Evolutionary conservation across 2,113 vertebrate genomes (phyloP).

Genomic region (Neodon shergylaensis): DNA sequence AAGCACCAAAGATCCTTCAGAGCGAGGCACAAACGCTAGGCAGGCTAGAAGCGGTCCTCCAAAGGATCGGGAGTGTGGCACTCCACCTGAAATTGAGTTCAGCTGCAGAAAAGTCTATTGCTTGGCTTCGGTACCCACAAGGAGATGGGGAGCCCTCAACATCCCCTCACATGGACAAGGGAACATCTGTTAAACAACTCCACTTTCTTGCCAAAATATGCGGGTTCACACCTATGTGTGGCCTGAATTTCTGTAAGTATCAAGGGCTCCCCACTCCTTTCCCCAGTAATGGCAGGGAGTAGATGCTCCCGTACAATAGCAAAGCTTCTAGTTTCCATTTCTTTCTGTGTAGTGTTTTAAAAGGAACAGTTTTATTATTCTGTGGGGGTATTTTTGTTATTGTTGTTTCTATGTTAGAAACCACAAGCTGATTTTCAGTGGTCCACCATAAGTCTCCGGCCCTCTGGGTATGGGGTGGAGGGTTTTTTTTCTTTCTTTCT

Average conservation of each 20-base stretch:
- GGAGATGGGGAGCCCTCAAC: conserved; percentile 48
- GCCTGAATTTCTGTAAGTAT: conserved; percentile 70
- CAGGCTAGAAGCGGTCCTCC: background rate
- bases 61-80: background rate
- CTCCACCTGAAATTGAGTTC: conserved; percentile 65
- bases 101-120: conserved; percentile 23
- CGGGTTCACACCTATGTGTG: conserved; percentile 68
- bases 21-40: background rate
- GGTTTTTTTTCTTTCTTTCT: background rate
- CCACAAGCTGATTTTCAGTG: background rate
- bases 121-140: background rate
- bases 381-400: background rate
- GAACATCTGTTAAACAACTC: conserved; percentile 50
- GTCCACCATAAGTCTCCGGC: accelerated
- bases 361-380: conserved; percentile 54
- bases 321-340: background rate
- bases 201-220: conserved; percentile 68
- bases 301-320: background rate
- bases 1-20: background rate
- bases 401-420: background rate
- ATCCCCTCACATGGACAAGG: conserved; percentile 28
- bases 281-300: background rate
- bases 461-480: background rate
- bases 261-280: background rate
- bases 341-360: conserved; percentile 50